Percentiles rank a stretch among this genome's conserved stretches.
phyloP scores from a whole-genome alignment of 2,888 invertebrate species.

The Geotrupes spiniger region DNA sequence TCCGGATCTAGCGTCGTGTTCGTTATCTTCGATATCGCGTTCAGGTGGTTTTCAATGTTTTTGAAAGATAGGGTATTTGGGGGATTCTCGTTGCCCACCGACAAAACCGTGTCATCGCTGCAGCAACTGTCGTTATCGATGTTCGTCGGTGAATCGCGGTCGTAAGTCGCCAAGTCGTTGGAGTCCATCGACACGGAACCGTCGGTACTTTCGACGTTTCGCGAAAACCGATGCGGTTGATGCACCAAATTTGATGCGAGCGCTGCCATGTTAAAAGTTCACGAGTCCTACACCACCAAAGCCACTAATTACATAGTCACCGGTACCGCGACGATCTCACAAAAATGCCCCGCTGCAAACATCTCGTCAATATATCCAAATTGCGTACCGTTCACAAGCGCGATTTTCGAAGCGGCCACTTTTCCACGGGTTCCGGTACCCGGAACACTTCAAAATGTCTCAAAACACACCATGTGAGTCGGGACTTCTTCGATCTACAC shows the following conservation, averaged over 20 bases:
- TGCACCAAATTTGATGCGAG: slow-evolving; percentile 31
- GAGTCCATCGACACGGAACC: slow-evolving; percentile 47
- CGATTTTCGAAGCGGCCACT: too few species aligned
- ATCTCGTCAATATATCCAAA: too few species aligned
- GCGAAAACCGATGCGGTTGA: slow-evolving; percentile 39
- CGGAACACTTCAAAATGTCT: background rate
- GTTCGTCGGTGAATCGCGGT: slow-evolving; percentile 38
- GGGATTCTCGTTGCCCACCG: slow-evolving; percentile 75
- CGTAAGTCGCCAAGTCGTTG: slow-evolving; percentile 40
- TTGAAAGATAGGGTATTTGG: slow-evolving; percentile 56
- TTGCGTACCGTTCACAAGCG: too few species aligned
- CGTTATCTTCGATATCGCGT: slow-evolving; percentile 65
- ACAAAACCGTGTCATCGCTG: slow-evolving; percentile 76
- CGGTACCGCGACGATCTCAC: background rate
- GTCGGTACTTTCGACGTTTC: slow-evolving; percentile 41
- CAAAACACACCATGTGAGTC: slow-evolving; percentile 17
- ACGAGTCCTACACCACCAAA: background rate
- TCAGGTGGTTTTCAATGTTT: slow-evolving; percentile 66
- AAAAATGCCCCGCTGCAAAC: background rate
- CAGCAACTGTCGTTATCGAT: slow-evolving; percentile 64
- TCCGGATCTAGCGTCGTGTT: slow-evolving; percentile 50
- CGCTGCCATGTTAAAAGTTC: slow-evolving; percentile 26
- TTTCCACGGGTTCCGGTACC: too few species aligned
- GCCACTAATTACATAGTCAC: slow-evolving; percentile 10
- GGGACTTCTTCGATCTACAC: slow-evolving; percentile 39